These are phyloP conservation scores for Armadillidium nasatum DNA, from an alignment of 1,140 invertebrate genomes.

Conservation along the genomic window DNA sequence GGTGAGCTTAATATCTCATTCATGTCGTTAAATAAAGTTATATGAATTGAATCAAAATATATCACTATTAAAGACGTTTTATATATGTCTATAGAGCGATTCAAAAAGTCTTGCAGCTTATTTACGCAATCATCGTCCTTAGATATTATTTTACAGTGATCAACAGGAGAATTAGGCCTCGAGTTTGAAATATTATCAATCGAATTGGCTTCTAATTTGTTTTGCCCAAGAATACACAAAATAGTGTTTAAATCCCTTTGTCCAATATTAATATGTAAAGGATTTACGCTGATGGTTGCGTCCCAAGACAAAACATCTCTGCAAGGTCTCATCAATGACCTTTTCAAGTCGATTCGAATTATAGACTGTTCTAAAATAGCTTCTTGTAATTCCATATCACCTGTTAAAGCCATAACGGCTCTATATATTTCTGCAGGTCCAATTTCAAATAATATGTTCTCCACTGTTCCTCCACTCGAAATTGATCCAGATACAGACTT, in stretches of 20 bases:
- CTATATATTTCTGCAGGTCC: constrained; percentile 63
- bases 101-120: constrained; percentile 69
- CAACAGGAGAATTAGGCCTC: constrained; percentile 43
- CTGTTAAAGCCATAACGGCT: constrained; percentile 66
- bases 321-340: constrained; percentile 55
- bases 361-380: constrained; percentile 69
- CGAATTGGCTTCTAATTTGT: constrained; percentile 55
- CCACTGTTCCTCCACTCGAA: constrained; percentile 52
- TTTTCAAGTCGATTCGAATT: constrained; percentile 67
- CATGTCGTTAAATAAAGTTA: constrained; percentile 66
- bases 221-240: constrained; percentile 65
- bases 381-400: constrained; percentile 66
- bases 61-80: constrained; percentile 59
- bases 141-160: constrained; percentile 43
- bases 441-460: constrained; percentile 66
- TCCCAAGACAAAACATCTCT: constrained; percentile 56
- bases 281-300: constrained; percentile 63
- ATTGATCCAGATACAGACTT: constrained; percentile 53
- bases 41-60: constrained; percentile 62
- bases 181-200: constrained; percentile 45
- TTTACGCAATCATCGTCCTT: constrained; percentile 60
- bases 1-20: constrained; percentile 69
- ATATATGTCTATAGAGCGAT: constrained; percentile 60
- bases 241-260: constrained; percentile 67
- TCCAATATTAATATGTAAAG: constrained; percentile 63